Base-by-base conservation (phyloP, 2,797 vertebrate genomes). In the Lagocephalus sceleratus region DNA sequence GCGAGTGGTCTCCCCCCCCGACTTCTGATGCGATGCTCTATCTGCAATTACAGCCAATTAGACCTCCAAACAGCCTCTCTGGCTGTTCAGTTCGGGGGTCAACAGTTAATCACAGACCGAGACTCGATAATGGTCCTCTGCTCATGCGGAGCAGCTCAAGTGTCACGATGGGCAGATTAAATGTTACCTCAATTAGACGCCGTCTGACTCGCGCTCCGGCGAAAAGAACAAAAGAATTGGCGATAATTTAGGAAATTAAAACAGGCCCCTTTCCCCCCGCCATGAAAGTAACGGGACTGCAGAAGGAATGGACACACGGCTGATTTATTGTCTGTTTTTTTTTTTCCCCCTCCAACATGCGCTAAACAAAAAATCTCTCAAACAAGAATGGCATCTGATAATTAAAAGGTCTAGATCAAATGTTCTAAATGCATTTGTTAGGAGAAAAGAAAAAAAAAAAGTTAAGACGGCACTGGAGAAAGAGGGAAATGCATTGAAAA, bases 261-360 rank as follows among this genome's bases (percentile, higher is more conserved):
- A 35, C 20, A 51, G 49, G 50, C 21, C 45, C 44, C 55, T 15
- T 1, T 23, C 26, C 22, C 6, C 16, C 46, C 68, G 47, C 20
- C 22, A 42, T 46, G 44, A 50, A 73, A 81, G 66, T 7, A 17
- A 19, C 62, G 44, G 61, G 70, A 68, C 45, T 53, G 26, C 61
- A 77, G 20, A 54, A 50, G 6, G 25, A 14, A 19, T 76, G 58
- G 46, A 68, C 87, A 78, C 77, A 84, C 75, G 82, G 63, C 51
- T 71, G 68, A 76, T 89, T 90, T 90, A 90, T 89, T 91, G 81
- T 78, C 79, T 87, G 85, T 75, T 76, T 71, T 78, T 76, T 81
- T 68, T 45, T 40, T 43, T 54, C 72, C 57, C 64, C 51, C 21
- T 47, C 41, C 22, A 49, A 41, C 32, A 57, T 15, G 16, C 40